phyloP scores from a whole-genome alignment of 2,888 invertebrate species.

The Hetaerina titia region DNA sequence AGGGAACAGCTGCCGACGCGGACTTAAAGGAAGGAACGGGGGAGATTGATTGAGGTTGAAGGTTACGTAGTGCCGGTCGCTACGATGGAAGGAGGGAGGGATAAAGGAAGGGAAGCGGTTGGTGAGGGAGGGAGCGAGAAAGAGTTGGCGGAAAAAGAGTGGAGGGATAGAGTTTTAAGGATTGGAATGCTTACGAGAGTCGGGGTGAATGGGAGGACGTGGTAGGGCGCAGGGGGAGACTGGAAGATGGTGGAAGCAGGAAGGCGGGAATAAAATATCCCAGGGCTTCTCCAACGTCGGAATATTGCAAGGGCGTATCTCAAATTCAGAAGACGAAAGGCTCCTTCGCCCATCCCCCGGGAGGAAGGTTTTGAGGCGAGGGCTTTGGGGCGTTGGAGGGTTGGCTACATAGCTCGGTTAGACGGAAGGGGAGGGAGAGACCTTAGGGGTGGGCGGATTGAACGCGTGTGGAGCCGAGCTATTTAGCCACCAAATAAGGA shows the following conservation, averaged over 20 bases:
- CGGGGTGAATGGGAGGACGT: not conserved
- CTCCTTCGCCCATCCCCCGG: not conserved
- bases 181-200: not conserved
- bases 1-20: constrained; percentile 59
- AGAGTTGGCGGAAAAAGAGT: not conserved
- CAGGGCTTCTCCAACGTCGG: not conserved
- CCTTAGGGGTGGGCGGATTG: not conserved
- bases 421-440: not conserved
- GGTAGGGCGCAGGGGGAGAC: not conserved
- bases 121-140: not conserved
- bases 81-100: not conserved
- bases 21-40: constrained; percentile 44
- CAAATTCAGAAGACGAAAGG: constrained; percentile 57
- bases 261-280: constrained; percentile 4
- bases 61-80: constrained; percentile 7
- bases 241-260: not conserved
- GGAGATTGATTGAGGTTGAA: constrained; percentile 63
- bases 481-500: not conserved
- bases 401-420: not conserved
- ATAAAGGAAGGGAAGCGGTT: not conserved
- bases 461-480: not conserved
- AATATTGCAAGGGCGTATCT: constrained; percentile 61
- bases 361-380: constrained; percentile 33
- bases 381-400: not conserved
- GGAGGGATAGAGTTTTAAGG: not conserved